Evolutionary conservation across 2,797 vertebrate species (phyloP).

Genomic region (Paramormyrops hopkinsi): DNA sequence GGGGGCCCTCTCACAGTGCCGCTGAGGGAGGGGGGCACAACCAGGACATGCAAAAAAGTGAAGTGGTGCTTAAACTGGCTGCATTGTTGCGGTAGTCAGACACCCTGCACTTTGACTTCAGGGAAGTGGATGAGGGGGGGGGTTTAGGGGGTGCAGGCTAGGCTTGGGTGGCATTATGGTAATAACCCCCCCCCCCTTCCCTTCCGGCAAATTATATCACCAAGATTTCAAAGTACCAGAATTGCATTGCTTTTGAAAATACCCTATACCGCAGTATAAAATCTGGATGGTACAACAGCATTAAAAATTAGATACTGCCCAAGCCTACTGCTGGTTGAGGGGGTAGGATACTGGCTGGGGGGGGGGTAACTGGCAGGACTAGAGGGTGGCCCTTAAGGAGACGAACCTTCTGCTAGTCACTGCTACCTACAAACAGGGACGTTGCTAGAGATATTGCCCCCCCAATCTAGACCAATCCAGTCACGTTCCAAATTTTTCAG

Average conservation of each 20-base stretch:
- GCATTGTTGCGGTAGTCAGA: background rate
- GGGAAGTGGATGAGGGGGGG: background rate
- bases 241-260: background rate
- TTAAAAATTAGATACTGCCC: background rate
- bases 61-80: background rate
- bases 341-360: background rate
- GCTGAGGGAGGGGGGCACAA: conserved; percentile 51
- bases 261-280: background rate
- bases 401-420: background rate
- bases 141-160: background rate
- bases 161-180: background rate
- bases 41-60: background rate
- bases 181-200: background rate
- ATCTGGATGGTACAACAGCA: background rate
- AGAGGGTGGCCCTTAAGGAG: background rate
- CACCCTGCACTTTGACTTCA: background rate
- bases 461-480: too few species aligned
- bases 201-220: background rate
- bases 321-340: background rate
- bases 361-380: background rate
- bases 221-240: background rate
- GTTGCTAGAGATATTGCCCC: too few species aligned
- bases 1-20: conserved; percentile 58
- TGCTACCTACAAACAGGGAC: background rate
- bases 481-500: background rate